Base-by-base conservation (phyloP, 2,113 vertebrate genomes). In the Istiophorus platypterus region DNA sequence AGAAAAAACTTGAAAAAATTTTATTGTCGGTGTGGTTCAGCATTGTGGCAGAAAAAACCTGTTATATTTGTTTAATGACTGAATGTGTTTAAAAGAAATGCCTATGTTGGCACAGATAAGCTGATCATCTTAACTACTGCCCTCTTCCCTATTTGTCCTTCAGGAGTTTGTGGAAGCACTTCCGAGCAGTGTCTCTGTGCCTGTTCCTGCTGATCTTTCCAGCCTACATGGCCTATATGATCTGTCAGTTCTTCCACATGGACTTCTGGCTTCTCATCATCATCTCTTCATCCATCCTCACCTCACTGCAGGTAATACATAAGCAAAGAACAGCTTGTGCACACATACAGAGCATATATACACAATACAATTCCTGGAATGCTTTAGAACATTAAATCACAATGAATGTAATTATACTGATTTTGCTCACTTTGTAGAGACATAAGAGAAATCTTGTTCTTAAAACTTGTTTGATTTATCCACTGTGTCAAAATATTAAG, bases 221-320 rank as follows among this genome's bases (percentile, higher is more conserved):
- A 0, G 97, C 98, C 0, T 99, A 99, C 80, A 98, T 99, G 98
- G 97, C 98, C 72, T 99, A 97, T 81, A 99, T 99, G 98, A 99
- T 99, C 79, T 99, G 98, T 92, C 98, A 99, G 75, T 99, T 99
- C 95, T 99, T 99, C 95, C 97, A 98, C 94, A 99, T 98, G 98
- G 98, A 99, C 89, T 99, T 99, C 93, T 99, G 98, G 98, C 96
- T 99, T 56, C 96, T 99, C 80, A 99, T 99, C 91, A 99, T 99
- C 90, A 99, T 99, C 90, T 99, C 98, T 59, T 99, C 97, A 87
- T 99, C 97, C 91, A 98, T 99, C 89, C 96, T 99, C 76, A 99
- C 98, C 34, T 99, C 98, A 34, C 96, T 99, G 85, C 98, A 99
- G 98, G 98, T 99, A 93, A 84, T 54, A 58, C 10, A 71, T 54